phyloP scores from a whole-genome alignment of 2,888 invertebrate species.

The Mallateleia sp. region DNA sequence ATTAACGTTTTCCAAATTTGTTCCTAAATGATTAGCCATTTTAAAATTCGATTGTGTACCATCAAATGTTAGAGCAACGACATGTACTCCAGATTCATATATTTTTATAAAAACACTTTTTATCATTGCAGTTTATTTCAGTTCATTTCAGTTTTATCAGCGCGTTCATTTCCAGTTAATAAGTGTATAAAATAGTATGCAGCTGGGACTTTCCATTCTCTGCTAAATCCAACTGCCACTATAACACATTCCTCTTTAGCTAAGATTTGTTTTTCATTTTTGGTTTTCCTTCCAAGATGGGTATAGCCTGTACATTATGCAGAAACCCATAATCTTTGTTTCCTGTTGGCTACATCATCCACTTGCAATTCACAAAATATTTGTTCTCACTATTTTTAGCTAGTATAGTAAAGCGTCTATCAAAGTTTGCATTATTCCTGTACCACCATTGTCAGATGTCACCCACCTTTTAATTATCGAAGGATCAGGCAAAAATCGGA shows the following conservation, averaged over 20 bases:
- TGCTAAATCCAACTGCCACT: conserved; percentile 52
- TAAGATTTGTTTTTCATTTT: neutral
- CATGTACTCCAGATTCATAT: conserved; percentile 43
- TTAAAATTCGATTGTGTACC: conserved; percentile 45
- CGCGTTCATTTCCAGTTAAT: conserved; percentile 46
- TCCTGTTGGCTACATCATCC: conserved; percentile 52
- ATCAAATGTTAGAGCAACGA: conserved; percentile 58
- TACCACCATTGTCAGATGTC: conserved; percentile 18
- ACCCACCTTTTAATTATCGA: conserved; percentile 9
- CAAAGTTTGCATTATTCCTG: conserved; percentile 36
- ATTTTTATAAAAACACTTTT: too few relatives aligned
- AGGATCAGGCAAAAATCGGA: conserved; percentile 5
- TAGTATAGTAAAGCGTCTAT: conserved; percentile 13
- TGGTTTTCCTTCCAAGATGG: too few relatives aligned
- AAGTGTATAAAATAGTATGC: conserved; percentile 57
- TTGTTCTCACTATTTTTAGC: conserved; percentile 11
- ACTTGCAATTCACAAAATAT: conserved; percentile 42
- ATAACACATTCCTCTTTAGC: conserved; percentile 50
- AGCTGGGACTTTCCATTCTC: conserved; percentile 50
- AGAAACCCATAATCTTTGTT: neutral
- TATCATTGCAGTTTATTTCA: too few relatives aligned
- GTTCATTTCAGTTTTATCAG: too few relatives aligned
- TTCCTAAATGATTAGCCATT: conserved; percentile 47
- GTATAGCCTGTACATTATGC: too few relatives aligned
- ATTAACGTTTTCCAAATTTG: conserved; percentile 21